A percentile compares a stretch with the other conserved stretches of the same genome.
These are phyloP conservation scores for Sminthopsis crassicaudata DNA, from an alignment of 2,113 vertebrate species.

Conservation along the genomic window DNA sequence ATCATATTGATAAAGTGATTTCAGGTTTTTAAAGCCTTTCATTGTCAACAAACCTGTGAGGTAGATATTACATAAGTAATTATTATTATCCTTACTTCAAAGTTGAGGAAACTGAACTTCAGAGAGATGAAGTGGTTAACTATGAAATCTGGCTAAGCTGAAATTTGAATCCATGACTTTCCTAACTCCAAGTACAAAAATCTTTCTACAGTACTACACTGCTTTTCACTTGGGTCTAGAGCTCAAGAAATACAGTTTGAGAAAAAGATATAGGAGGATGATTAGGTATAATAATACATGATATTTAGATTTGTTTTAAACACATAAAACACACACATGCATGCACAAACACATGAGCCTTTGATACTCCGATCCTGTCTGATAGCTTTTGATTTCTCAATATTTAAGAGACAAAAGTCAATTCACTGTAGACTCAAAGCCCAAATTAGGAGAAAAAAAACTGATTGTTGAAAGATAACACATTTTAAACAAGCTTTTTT, in stretches of 20 bases:
- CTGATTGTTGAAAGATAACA: neutral
- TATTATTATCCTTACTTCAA: neutral
- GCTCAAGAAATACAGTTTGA: neutral
- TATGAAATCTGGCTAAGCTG: neutral
- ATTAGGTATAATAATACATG: neutral
- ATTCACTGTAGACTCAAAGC: neutral
- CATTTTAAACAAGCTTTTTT: neutral
- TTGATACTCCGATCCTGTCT: neutral
- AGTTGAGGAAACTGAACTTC: conserved; percentile 29
- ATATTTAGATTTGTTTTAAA: neutral
- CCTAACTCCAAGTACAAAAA: neutral
- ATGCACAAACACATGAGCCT: neutral
- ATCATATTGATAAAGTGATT: neutral
- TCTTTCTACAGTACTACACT: neutral
- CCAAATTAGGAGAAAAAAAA: neutral
- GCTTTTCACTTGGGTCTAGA: neutral
- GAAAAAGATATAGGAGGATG: neutral
- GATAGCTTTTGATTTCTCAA: neutral
- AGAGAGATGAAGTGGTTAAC: neutral
- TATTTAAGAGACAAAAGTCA: neutral
- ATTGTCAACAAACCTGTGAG: neutral
- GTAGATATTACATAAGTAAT: accelerated
- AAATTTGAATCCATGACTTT: neutral
- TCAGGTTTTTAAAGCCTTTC: neutral
- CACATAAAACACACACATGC: neutral